phyloP scores from a whole-genome alignment of 2,113 vertebrate genomes.

The Oryctolagus cuniculus region DNA sequence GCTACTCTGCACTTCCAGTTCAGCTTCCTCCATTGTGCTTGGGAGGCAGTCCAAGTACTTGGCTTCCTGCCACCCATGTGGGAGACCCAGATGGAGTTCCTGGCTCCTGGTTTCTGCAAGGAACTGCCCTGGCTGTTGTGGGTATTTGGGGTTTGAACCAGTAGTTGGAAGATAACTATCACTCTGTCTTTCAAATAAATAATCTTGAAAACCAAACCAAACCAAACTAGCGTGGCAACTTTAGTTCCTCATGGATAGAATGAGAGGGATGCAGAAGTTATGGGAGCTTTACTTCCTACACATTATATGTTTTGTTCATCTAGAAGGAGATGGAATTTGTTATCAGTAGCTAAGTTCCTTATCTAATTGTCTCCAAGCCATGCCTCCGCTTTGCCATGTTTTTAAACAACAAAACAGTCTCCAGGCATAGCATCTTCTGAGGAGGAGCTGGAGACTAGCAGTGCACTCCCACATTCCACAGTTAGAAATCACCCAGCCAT shows the following conservation, averaged over 20 bases:
- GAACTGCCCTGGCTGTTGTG: no score
- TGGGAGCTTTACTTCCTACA: background rate
- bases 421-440: background rate
- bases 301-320: background rate
- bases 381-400: slow-evolving; percentile 37
- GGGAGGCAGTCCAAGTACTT: no score
- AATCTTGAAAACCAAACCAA: no score
- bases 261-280: background rate
- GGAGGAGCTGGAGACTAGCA: slow-evolving; percentile 37
- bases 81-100: no score
- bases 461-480: slow-evolving; percentile 47
- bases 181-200: no score
- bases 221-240: background rate
- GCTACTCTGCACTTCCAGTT: no score
- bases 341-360: slow-evolving; percentile 53
- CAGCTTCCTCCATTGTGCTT: no score
- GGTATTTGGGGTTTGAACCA: no score
- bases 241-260: background rate
- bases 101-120: no score
- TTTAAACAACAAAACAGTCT: slow-evolving; percentile 63
- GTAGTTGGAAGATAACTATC: no score
- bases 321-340: slow-evolving; percentile 30
- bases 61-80: no score
- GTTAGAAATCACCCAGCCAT: background rate
- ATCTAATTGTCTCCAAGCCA: slow-evolving; percentile 59